Conservation (phyloP, 2,888 invertebrate genomes). For the Glomeris marginata region DNA sequence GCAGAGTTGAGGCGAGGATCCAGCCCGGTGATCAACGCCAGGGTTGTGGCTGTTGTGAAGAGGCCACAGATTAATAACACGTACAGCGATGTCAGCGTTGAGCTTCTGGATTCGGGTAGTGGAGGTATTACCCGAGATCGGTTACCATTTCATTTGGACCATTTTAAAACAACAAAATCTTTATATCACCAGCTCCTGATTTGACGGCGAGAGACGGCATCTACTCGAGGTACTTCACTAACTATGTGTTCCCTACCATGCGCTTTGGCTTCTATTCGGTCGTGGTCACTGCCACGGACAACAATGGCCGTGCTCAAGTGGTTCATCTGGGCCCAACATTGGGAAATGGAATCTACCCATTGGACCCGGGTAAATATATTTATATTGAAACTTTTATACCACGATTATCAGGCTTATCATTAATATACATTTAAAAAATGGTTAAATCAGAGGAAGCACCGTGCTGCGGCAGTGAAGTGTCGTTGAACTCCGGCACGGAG, state of each 20-base stretch:
- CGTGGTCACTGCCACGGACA: constrained; percentile 23
- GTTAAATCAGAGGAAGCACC: constrained; percentile 16
- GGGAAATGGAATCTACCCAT: constrained; percentile 2
- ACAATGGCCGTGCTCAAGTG: constrained; percentile 20
- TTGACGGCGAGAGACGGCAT: constrained; percentile 30
- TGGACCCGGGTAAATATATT: constrained; percentile 3
- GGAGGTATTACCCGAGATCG: constrained; percentile 13
- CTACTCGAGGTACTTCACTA: constrained; percentile 45
- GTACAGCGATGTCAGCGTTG: constrained; percentile 11
- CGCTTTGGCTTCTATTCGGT: constrained; percentile 25
- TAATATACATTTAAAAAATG: background rate
- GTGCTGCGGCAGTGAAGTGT: constrained; percentile 36
- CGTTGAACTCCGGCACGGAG: constrained; percentile 20
- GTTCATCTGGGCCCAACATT: constrained; percentile 2
- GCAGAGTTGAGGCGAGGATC: constrained; percentile 24
- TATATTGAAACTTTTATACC: background rate
- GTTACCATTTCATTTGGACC: background rate
- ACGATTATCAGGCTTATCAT: background rate
- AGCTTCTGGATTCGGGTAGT: constrained; percentile 20
- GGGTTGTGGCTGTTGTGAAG: constrained; percentile 22
- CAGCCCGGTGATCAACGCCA: constrained; percentile 23
- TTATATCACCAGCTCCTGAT: constrained; percentile 26
- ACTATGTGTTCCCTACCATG: constrained; percentile 21
- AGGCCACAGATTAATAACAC: constrained; percentile 13
- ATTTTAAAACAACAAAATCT: no score